These are phyloP conservation scores for Salpingus planirostris DNA, from an alignment of 2,888 invertebrate species.

Conservation along the genomic window DNA sequence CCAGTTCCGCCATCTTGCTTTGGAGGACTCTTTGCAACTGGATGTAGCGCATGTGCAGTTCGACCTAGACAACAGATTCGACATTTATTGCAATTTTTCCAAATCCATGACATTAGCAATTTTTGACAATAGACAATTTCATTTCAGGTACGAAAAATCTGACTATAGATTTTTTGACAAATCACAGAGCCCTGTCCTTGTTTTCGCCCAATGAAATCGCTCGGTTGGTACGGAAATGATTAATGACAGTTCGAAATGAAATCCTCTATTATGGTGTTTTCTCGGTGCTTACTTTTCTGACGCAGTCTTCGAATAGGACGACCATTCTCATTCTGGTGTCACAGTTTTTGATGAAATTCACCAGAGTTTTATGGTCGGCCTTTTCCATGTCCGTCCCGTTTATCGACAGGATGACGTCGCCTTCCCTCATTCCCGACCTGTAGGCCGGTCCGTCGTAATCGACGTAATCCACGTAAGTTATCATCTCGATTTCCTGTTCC, in stretches of 20 bases:
- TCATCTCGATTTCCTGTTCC: conserved; percentile 90
- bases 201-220: too few relatives aligned
- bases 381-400: conserved; percentile 94
- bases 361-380: conserved; percentile 87
- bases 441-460: conserved; percentile 89
- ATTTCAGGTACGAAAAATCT: too few relatives aligned
- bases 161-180: too few relatives aligned
- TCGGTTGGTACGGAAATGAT: too few relatives aligned
- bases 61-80: conserved; percentile 54
- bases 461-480: conserved; percentile 95
- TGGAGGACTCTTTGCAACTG: conserved; percentile 78
- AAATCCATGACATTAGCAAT: too few relatives aligned
- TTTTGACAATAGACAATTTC: too few relatives aligned
- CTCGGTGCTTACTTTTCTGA: conserved; percentile 69
- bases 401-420: conserved; percentile 92
- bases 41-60: conserved; percentile 87
- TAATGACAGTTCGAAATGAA: too few relatives aligned
- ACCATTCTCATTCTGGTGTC: conserved; percentile 91
- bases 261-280: too few relatives aligned
- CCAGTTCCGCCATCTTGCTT: conserved; percentile 75
- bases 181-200: too few relatives aligned
- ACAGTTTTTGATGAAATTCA: conserved; percentile 85
- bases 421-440: conserved; percentile 88
- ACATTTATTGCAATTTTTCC: too few relatives aligned
- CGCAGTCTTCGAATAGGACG: conserved; percentile 93